Conservation (phyloP, 1,140 invertebrate species). For the Pseudoatta argentina region DNA sequence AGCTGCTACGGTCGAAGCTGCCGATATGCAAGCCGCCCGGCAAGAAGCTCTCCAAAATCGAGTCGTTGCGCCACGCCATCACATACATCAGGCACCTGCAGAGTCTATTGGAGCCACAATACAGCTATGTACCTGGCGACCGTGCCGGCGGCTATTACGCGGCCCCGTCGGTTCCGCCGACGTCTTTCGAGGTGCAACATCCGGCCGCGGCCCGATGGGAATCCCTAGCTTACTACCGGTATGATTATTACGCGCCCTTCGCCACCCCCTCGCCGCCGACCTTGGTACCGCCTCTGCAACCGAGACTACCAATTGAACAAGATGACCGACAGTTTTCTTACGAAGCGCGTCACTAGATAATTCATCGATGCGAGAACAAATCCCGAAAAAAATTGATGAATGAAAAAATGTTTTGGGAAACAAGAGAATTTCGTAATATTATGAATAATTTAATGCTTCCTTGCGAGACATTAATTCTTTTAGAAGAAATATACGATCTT, state of each 20-base stretch:
- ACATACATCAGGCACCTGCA: conserved; percentile 93
- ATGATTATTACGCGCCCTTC: conserved; percentile 83
- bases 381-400: not conserved
- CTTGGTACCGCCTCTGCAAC: conserved; percentile 73
- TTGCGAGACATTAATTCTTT: not conserved
- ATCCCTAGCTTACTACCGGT: conserved; percentile 83
- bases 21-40: conserved; percentile 93
- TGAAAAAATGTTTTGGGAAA: not conserved
- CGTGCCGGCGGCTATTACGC: conserved; percentile 67
- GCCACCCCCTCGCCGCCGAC: conserved; percentile 71
- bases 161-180: conserved; percentile 15
- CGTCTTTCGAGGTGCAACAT: conserved; percentile 81
- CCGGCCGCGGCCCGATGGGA: conserved; percentile 80
- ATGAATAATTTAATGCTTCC: not conserved
- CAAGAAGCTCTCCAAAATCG: conserved; percentile 96
- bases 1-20: conserved; percentile 91
- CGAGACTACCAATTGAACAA: conserved; percentile 74
- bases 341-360: conserved; percentile 73
- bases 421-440: not conserved
- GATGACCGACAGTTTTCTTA: conserved; percentile 78
- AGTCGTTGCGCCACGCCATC: conserved; percentile 93
- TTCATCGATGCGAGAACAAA: not conserved
- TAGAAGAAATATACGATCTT: not conserved
- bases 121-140: conserved; percentile 77
- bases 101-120: conserved; percentile 87